Evolutionary conservation across 2,797 vertebrate genomes (phyloP), one percentile per base, ranked within the genome.

Genomic region (Sebastes kiyomatsui): DNA sequence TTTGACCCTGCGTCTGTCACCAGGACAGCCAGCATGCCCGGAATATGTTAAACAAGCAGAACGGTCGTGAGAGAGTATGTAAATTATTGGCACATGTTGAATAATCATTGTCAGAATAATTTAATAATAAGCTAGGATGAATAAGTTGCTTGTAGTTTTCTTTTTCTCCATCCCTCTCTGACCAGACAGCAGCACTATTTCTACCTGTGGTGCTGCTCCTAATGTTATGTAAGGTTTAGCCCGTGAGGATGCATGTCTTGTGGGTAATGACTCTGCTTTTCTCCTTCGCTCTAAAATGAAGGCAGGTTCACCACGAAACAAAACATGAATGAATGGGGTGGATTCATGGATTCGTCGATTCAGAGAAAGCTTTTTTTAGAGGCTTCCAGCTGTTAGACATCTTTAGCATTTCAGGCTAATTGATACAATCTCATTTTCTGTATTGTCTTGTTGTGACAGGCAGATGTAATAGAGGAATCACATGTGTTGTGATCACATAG

Each of bases 1-100:
- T 80, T 84, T 92, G 87, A 92, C 87, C 86, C 72, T 61, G 55
- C 18, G 60, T 52, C 65, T 81, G 75, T 88, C 89, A 73, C 69
- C 62, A 27, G 71, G 72, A 77, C 62, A 76, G 79, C 75, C 78
- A 68, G 46, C 72, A 58, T 25, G 73, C 59, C 70, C 69, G 49
- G 70, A 80, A 78, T 84, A 79, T 10, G 3, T 73, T 32, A 81
- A 90, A 88, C 75, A 84, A 77, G 65, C 70, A 18, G 61, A 28
- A 61, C 30, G 28, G 72, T 78, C 78, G 77, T 80, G 42, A 32
- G 68, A 69, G 78, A 75, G 65, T 33, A 32, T 49, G 69, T 60
- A 82, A 86, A 30, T 84, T 83, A 74, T 58, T 71, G 55, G 72
- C 72, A 71, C 62, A 84, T 52, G 72, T 90, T 91, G 68, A 76